Conservation (phyloP, 2,797 vertebrate species). For the Platalea minor region DNA sequence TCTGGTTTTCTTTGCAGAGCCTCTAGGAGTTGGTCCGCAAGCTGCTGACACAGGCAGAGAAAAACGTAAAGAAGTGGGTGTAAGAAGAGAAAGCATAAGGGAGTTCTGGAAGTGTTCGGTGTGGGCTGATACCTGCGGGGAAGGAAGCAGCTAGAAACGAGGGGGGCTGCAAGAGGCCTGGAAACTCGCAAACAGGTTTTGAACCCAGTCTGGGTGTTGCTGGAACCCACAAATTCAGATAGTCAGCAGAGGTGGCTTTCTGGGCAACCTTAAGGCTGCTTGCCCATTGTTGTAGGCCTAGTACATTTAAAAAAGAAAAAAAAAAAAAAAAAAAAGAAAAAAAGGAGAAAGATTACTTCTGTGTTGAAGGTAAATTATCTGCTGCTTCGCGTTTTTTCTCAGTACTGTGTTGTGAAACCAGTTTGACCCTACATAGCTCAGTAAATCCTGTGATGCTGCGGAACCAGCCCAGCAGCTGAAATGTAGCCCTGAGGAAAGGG, state of each 20-base stretch:
- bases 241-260: neutral
- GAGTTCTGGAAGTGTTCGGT: neutral
- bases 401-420: neutral
- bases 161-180: neutral
- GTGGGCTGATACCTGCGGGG: neutral
- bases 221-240: neutral
- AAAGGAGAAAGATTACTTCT: neutral
- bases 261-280: neutral
- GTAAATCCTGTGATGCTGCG: neutral
- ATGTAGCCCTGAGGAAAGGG: neutral
- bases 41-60: neutral
- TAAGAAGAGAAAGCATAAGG: neutral
- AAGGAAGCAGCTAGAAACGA: neutral
- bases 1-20: neutral
- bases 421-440: rapidly evolving
- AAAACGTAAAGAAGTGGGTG: rapidly evolving
- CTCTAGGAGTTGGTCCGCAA: neutral
- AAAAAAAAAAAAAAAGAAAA: too few species aligned
- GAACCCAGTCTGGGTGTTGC: neutral
- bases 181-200: neutral
- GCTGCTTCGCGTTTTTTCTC: neutral
- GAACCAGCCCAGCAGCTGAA: neutral
- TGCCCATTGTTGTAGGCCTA: neutral
- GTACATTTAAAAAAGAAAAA: neutral
- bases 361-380: neutral